phyloP scores from a whole-genome alignment of 2,113 vertebrate species.

The Protomyctophum bolini region DNA sequence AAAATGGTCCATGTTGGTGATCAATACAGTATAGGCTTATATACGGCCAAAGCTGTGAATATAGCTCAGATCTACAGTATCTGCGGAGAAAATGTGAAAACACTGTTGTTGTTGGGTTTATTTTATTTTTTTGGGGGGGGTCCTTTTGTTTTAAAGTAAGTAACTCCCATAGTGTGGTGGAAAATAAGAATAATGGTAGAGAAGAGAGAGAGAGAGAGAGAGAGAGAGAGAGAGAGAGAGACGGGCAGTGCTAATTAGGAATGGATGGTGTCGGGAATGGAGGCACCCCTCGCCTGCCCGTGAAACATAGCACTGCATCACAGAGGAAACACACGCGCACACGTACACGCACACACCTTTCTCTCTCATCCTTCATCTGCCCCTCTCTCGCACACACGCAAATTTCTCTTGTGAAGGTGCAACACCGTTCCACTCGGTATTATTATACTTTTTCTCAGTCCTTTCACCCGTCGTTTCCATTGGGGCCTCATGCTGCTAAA shows the following conservation, averaged over 20 bases:
- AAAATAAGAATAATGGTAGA: constrained; percentile 59
- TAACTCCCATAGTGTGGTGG: constrained; percentile 46
- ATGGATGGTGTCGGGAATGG: constrained; percentile 59
- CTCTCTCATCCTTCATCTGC: constrained; percentile 5
- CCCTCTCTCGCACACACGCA: constrained; percentile 1
- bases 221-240: background rate
- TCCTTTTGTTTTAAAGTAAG: constrained; percentile 46
- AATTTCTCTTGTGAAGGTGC: no score
- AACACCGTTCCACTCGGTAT: background rate
- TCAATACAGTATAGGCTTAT: no score
- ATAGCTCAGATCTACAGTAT: background rate
- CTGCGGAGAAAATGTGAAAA: constrained; percentile 17
- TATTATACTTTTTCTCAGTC: no score
- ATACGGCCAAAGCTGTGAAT: no score
- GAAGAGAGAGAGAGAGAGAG: constrained; percentile 29
- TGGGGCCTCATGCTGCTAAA: constrained; percentile 17
- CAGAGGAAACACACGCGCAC: constrained; percentile 17
- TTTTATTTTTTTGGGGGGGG: background rate
- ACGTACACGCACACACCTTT: constrained; percentile 1
- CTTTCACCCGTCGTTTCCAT: constrained; percentile 3
- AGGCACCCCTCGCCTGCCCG: constrained; percentile 34
- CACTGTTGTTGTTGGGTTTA: background rate
- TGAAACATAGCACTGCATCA: constrained; percentile 53
- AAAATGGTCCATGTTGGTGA: background rate
- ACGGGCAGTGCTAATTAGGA: constrained; percentile 70